Conservation (phyloP, 2,113 vertebrate genomes). For the Hemicordylus capensis region DNA sequence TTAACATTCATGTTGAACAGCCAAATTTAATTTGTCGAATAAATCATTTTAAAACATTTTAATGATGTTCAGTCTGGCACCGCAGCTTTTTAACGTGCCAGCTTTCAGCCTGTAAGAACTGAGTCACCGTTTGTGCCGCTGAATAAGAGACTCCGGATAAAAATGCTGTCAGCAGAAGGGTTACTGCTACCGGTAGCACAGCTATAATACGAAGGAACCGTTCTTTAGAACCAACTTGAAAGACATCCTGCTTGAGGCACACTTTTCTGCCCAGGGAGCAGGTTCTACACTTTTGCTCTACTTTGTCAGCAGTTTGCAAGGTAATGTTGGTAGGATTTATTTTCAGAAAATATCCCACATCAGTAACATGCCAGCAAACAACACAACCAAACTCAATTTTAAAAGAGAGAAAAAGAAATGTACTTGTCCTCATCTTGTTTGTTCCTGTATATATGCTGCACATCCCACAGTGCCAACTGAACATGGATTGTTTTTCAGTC, state of each 20-base stretch:
- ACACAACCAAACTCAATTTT: neutral
- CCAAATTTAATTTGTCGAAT: conserved; percentile 69
- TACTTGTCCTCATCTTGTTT: conserved; percentile 31
- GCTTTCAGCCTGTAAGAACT: conserved; percentile 54
- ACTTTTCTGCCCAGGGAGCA: conserved; percentile 29
- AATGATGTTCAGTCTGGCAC: conserved; percentile 55
- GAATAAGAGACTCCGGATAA: conserved; percentile 41
- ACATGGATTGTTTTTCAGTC: conserved; percentile 59
- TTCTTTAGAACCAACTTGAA: conserved; percentile 62
- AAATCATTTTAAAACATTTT: conserved; percentile 46
- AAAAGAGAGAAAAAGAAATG: neutral
- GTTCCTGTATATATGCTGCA: conserved; percentile 49
- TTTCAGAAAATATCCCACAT: neutral
- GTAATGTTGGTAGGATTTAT: conserved; percentile 6
- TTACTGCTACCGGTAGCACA: conserved; percentile 30
- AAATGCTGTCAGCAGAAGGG: conserved; percentile 39
- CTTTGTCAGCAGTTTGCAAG: conserved; percentile 41
- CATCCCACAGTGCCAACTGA: conserved; percentile 38
- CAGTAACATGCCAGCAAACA: conserved; percentile 18
- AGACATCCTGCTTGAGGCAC: conserved; percentile 6
- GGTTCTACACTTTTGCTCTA: conserved; percentile 45
- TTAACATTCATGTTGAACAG: conserved; percentile 61
- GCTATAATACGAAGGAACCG: conserved; percentile 38
- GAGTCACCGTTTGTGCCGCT: conserved; percentile 35
- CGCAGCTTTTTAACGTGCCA: conserved; percentile 51